Evolutionary conservation across 2,797 vertebrate genomes (phyloP).

Genomic region (Enteromius anoplus): DNA sequence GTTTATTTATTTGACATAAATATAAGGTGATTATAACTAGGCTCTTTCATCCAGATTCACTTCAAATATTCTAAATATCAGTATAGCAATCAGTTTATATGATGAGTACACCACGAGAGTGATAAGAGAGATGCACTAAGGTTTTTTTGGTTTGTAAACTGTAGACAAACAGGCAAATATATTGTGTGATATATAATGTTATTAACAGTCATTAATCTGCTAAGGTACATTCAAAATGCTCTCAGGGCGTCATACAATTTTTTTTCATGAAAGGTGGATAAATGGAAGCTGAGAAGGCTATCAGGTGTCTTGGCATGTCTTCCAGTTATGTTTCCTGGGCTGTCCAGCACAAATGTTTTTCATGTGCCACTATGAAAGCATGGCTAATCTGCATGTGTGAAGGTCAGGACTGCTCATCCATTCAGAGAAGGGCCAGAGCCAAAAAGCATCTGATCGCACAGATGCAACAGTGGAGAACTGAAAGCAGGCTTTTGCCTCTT

Average conservation of each 20-base stretch:
- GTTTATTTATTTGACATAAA: background rate
- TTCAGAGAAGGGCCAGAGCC: slow-evolving; percentile 74
- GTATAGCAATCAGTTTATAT: background rate
- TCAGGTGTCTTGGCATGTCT: slow-evolving; percentile 52
- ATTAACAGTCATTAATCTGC: slow-evolving; percentile 8
- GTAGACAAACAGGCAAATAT: background rate
- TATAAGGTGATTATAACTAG: background rate
- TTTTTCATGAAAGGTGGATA: slow-evolving; percentile 1
- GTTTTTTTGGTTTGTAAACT: background rate
- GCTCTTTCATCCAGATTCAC: background rate
- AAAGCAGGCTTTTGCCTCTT: background rate
- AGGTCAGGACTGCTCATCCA: slow-evolving; percentile 83
- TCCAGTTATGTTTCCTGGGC: slow-evolving; percentile 47
- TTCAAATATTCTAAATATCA: background rate
- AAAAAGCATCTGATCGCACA: slow-evolving; percentile 50
- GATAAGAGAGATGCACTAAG: background rate
- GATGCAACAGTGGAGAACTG: slow-evolving; percentile 28
- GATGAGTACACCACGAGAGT: background rate
- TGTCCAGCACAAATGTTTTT: slow-evolving; percentile 43
- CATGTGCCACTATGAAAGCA: slow-evolving; percentile 73
- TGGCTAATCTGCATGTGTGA: slow-evolving; percentile 93
- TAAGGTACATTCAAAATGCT: background rate
- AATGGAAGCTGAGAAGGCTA: slow-evolving; percentile 3
- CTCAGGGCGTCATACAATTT: background rate
- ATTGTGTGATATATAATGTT: background rate